phyloP scores from a whole-genome alignment of 2,113 vertebrate species.

The Bothrops jararaca region DNA sequence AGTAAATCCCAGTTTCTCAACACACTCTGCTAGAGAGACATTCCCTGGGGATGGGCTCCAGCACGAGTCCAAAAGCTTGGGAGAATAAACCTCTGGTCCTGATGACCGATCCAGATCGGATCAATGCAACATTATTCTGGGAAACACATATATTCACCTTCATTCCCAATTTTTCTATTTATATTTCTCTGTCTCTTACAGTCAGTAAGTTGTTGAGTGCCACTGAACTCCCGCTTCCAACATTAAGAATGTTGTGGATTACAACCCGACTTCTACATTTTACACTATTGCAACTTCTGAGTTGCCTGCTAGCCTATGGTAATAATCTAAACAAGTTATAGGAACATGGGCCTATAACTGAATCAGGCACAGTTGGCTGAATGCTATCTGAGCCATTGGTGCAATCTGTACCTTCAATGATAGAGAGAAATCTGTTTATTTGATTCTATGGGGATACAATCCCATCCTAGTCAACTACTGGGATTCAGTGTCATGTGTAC shows the following conservation, averaged over 20 bases:
- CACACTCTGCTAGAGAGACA: too few species aligned
- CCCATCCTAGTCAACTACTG: background rate
- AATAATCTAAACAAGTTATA: background rate
- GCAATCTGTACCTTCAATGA: background rate
- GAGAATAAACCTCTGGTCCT: too few species aligned
- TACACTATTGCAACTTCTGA: background rate
- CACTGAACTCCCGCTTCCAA: background rate
- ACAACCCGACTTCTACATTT: background rate
- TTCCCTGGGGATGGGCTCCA: too few species aligned
- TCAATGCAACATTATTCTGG: background rate
- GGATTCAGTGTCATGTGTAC: background rate
- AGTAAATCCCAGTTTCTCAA: background rate
- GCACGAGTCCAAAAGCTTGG: too few species aligned
- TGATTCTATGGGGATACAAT: background rate
- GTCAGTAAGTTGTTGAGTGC: background rate
- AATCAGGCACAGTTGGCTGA: background rate
- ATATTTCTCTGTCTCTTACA: background rate
- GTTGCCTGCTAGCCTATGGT: background rate
- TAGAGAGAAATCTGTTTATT: background rate
- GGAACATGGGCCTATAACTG: background rate
- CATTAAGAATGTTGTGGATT: background rate
- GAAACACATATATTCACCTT: background rate
- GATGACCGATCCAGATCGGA: background rate
- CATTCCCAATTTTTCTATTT: background rate
- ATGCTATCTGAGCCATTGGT: background rate